These are phyloP conservation scores for Mormyrus proboscirostris DNA, from an alignment of 2,797 vertebrate species.

Conservation along the genomic window DNA sequence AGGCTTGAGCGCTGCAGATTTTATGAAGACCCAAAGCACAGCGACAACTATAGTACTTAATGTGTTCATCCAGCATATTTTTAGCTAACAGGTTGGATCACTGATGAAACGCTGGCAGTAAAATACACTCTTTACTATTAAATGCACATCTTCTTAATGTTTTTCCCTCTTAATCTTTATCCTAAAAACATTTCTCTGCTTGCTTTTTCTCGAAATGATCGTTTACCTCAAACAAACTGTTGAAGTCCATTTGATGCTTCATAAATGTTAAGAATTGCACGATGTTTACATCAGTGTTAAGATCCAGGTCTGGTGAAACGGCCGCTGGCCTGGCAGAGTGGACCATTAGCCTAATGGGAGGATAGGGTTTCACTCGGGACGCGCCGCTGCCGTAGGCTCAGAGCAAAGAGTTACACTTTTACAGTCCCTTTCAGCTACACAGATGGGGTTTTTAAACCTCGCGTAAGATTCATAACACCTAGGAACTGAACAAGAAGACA, in stretches of 20 bases:
- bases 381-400: constrained; percentile 65
- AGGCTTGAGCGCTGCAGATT: background rate
- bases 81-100: background rate
- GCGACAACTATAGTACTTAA: background rate
- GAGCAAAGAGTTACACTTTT: constrained; percentile 63
- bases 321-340: constrained; percentile 55
- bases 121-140: background rate
- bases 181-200: background rate
- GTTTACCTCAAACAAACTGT: constrained; percentile 49
- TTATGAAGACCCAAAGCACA: background rate
- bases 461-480: constrained; percentile 57
- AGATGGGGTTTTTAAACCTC: constrained; percentile 12
- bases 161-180: background rate
- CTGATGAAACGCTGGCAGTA: background rate
- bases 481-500: constrained; percentile 53
- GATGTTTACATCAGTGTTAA: constrained; percentile 62
- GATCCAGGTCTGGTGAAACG: constrained; percentile 35
- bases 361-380: constrained; percentile 70
- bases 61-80: background rate
- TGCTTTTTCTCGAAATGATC: constrained; percentile 31
- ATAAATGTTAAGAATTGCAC: constrained; percentile 51
- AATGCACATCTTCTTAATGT: background rate
- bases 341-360: constrained; percentile 72
- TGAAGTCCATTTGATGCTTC: constrained; percentile 55
- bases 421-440: constrained; percentile 49